Conservation (phyloP, 2,113 vertebrate species). For the Mugil cephalus region DNA sequence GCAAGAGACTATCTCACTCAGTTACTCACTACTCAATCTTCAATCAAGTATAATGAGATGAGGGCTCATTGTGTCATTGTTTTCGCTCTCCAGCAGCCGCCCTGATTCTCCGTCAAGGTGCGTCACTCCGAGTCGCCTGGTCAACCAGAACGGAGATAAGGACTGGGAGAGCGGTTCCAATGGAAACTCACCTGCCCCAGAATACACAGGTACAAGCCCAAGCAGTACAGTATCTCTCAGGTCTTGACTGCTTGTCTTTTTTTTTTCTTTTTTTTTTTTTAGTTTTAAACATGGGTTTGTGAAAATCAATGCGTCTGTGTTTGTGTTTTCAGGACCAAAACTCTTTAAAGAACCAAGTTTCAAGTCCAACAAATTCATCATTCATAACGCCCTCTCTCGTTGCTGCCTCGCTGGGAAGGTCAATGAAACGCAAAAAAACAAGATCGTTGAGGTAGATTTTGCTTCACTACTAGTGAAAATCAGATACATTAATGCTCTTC, state of each 20-base stretch:
- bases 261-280: too few species aligned
- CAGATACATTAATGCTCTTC: background rate
- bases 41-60: background rate
- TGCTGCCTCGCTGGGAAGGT: constrained; percentile 94
- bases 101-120: constrained; percentile 84
- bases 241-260: background rate
- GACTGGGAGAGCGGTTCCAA: constrained; percentile 88
- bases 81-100: constrained; percentile 57
- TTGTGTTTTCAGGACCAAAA: constrained; percentile 84
- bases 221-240: background rate
- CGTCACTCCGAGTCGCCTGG: constrained; percentile 82
- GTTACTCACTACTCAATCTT: background rate
- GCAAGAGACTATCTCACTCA: background rate
- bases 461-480: background rate
- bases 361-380: constrained; percentile 95
- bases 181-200: constrained; percentile 88
- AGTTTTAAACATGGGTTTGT: background rate
- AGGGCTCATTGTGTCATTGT: background rate
- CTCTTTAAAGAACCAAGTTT: constrained; percentile 94
- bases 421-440: constrained; percentile 92
- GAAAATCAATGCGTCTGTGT: background rate
- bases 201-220: constrained; percentile 87
- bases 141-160: constrained; percentile 85
- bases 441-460: constrained; percentile 88
- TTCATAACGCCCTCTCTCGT: constrained; percentile 91